Conservation (phyloP, 1,140 invertebrate species). For the Drosophila erecta region DNA sequence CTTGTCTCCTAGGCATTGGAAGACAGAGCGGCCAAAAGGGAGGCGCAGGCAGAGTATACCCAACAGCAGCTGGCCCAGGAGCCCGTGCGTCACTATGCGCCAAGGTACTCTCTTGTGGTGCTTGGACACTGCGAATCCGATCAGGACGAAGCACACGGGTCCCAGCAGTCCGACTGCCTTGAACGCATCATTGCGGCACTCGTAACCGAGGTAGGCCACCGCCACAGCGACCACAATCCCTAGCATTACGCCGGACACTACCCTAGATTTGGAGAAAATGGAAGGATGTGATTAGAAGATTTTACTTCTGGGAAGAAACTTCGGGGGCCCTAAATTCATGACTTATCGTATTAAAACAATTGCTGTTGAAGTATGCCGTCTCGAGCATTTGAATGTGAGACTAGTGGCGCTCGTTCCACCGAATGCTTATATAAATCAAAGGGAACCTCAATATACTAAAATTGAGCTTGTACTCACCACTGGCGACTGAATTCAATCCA, state of each 20-base stretch:
- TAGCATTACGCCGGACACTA: constrained; percentile 38
- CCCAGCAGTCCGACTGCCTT: constrained; percentile 85
- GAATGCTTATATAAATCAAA: no score
- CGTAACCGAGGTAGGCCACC: constrained; percentile 20
- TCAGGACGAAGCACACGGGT: constrained; percentile 85
- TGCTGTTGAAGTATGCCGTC: no score
- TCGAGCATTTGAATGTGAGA: no score
- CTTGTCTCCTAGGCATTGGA: constrained; percentile 92
- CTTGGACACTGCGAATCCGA: constrained; percentile 86
- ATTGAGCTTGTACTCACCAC: constrained; percentile 24
- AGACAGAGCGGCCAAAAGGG: constrained; percentile 89
- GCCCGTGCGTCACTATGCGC: constrained; percentile 91
- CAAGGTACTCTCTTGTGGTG: constrained; percentile 88
- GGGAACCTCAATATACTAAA: no score
- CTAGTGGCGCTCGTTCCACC: no score
- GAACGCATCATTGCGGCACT: constrained; percentile 11
- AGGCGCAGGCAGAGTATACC: constrained; percentile 94
- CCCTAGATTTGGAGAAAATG: constrained; percentile 4
- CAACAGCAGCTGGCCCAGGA: constrained; percentile 93
- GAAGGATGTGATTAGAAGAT: background rate
- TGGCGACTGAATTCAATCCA: constrained; percentile 48
- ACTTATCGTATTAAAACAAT: no score
- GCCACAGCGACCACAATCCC: background rate
- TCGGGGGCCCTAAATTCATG: no score
- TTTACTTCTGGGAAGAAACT: no score